Evolutionary conservation across 2,888 invertebrate species (phyloP), one percentile per base, ranked within the genome.

Genomic region (Leucozona laternaria): DNA sequence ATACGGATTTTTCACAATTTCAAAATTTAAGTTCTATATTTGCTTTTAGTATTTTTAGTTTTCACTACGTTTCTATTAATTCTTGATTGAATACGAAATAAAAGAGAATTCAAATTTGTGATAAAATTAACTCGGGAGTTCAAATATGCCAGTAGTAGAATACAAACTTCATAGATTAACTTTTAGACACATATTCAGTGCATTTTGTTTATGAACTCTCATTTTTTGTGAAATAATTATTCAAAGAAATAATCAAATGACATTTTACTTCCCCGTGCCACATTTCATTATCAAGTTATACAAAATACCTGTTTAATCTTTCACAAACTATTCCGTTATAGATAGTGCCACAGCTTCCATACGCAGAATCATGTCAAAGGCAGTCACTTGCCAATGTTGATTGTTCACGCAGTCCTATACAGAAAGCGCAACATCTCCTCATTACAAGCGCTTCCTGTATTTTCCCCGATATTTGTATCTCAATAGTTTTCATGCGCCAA

Each of bases 401-500:
- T 50, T 48, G n/a, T 70, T 72, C 20, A 28, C n/a, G n/a, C 60
- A 40, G 17, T 60, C 50, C 28, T 17, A n/a, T n/a, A n/a, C n/a
- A 17, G 45, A 66, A 58, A 66, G 37, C 57, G 48, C 53, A 48
- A 57, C 31, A 25, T 31, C 31, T 62, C 31, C 55, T 77, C 37
- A 72, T 82, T 60, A 82, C 17, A 62, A 25, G 4, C 25, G 17
- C 60, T 79, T 79, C 82, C 78, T 79, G 72, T 20, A 57, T 68
- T 77, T 58, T 20, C 17, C 17, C 55, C 2, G 48, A 40, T 40
- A 66, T 17, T 70, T 17, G 40, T 31, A 40, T 84, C 64, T 58
- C 45, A 76, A 66, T 71, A 62, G 31, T 76, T 60, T 68, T 45
- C 53, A 58, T 73, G 43, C 17, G 72, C 71, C 76, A 84, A 72